Percentiles rank a stretch among this genome's conserved stretches.
These are phyloP conservation scores for Sinocyclocheilus anophthalmus DNA, from an alignment of 2,113 vertebrate genomes.

Conservation along the genomic window DNA sequence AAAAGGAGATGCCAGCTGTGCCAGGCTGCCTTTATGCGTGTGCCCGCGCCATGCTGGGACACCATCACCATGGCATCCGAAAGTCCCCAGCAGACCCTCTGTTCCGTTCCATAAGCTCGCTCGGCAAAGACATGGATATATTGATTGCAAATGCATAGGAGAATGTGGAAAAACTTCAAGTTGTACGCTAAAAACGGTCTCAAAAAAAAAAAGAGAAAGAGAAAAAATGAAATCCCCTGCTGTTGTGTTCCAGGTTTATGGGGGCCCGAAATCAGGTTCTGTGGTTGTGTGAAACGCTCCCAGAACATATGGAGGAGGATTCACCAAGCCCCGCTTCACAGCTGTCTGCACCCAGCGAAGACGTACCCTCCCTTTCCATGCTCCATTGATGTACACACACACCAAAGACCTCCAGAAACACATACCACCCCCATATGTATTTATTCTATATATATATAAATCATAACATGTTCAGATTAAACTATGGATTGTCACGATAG, in stretches of 20 bases:
- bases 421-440: background rate
- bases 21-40: constrained; percentile 49
- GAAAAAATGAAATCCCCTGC: constrained; percentile 51
- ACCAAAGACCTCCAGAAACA: constrained; percentile 36
- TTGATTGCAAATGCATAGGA: background rate
- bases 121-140: background rate
- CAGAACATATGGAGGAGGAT: constrained; percentile 78
- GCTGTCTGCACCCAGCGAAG: constrained; percentile 78
- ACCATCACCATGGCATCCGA: constrained; percentile 52
- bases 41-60: constrained; percentile 43
- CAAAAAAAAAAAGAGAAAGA: background rate
- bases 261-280: constrained; percentile 65
- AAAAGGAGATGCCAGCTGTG: constrained; percentile 53
- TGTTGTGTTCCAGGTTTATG: constrained; percentile 70
- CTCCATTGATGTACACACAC: constrained; percentile 53
- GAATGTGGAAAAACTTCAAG: background rate
- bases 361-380: constrained; percentile 67
- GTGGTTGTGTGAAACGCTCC: constrained; percentile 75
- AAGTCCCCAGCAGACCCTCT: constrained; percentile 19
- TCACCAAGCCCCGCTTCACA: constrained; percentile 77
- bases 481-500: background rate
- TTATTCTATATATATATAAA: no score
- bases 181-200: background rate
- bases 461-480: no score
- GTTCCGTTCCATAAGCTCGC: background rate